Conservation (phyloP, 2,113 vertebrate genomes). For the Gobiocypris rarus region DNA sequence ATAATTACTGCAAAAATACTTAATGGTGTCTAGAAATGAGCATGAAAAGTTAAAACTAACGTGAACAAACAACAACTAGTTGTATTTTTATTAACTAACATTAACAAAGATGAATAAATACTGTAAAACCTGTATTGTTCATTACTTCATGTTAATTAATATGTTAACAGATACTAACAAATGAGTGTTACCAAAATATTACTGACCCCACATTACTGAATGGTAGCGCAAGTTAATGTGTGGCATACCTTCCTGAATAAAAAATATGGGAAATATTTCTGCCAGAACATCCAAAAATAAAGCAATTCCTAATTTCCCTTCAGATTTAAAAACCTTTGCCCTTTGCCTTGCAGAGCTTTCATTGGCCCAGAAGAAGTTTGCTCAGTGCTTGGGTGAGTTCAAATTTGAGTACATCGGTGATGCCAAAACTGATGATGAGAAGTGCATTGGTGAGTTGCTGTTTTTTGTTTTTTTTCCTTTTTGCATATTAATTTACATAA, state of each 20-base stretch:
- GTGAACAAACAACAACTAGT: too few relatives aligned
- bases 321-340: not conserved
- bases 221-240: not conserved
- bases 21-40: too few relatives aligned
- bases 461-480: not conserved
- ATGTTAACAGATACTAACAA: too few relatives aligned
- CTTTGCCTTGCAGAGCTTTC: slow-evolving; percentile 80
- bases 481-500: not conserved
- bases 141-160: too few relatives aligned
- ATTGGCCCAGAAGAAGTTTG: slow-evolving; percentile 93
- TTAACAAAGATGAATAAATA: too few relatives aligned
- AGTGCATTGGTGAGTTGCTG: slow-evolving; percentile 83
- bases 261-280: not conserved
- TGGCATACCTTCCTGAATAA: not conserved
- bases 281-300: not conserved
- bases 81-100: too few relatives aligned
- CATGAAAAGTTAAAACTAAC: too few relatives aligned
- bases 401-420: slow-evolving; percentile 98
- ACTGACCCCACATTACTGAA: not conserved
- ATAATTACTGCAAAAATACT: too few relatives aligned
- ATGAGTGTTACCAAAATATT: too few relatives aligned
- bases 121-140: too few relatives aligned
- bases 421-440: slow-evolving; percentile 95
- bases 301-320: not conserved
- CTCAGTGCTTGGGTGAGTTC: slow-evolving; percentile 92